Percentiles rank a stretch among this genome's conserved stretches.
Conservation (phyloP, 1,140 invertebrate genomes). For the Halesus radiatus region DNA sequence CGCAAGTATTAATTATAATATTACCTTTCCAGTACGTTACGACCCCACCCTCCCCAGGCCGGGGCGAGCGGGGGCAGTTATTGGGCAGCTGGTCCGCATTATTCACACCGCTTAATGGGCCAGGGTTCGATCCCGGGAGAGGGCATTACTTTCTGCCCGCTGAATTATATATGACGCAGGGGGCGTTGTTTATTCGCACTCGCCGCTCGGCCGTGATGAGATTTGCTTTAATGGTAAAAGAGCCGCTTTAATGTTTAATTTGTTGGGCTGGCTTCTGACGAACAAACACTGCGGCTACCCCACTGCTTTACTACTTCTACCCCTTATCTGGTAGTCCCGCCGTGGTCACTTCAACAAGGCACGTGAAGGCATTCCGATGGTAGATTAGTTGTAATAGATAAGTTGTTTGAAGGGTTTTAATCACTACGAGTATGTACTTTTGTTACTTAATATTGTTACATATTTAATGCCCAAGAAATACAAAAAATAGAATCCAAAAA, state of each 20-base stretch:
- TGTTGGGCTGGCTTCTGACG: neutral
- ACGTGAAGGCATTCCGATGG: no score
- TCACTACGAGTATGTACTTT: no score
- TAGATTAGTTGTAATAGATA: no score
- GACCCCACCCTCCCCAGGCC: neutral
- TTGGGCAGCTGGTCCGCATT: constrained; percentile 12
- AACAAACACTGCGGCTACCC: no score
- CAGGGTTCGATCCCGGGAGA: constrained; percentile 22
- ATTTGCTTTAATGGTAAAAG: constrained; percentile 1
- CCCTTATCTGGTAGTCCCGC: no score
- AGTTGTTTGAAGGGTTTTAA: no score
- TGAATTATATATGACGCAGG: constrained; percentile 9
- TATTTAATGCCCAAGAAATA: no score
- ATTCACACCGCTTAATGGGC: constrained; percentile 27
- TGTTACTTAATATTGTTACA: no score
- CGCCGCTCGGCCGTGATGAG: constrained; percentile 10
- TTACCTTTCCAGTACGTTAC: neutral
- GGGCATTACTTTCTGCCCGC: constrained; percentile 10
- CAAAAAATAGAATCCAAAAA: no score
- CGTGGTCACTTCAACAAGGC: no score
- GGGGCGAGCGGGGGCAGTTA: neutral
- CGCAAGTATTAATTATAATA: neutral
- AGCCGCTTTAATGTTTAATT: neutral
- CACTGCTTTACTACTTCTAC: no score
- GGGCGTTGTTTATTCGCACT: constrained; percentile 10